These are phyloP conservation scores for Coryphaenoides rupestris DNA, from an alignment of 2,113 vertebrate genomes.

Conservation along the genomic window DNA sequence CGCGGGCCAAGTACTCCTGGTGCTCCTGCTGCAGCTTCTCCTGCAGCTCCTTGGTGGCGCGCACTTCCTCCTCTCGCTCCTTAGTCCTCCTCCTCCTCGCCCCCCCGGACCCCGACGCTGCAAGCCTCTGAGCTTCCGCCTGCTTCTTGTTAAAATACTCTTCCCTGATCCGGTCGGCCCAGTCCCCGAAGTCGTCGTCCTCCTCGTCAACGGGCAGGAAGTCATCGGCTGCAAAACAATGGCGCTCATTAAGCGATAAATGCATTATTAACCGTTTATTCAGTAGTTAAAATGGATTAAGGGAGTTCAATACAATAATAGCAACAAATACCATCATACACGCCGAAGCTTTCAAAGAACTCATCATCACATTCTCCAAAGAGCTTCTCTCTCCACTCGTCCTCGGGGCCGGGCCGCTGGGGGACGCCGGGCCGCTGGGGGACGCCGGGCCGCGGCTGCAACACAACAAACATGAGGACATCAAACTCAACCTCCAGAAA, in stretches of 20 bases:
- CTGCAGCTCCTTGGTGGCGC: slow-evolving; percentile 45
- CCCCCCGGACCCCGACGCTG: slow-evolving; percentile 11
- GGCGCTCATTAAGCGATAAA: background rate
- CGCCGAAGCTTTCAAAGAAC: slow-evolving; percentile 75
- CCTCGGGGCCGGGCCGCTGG: slow-evolving; percentile 65
- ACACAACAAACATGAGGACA: background rate
- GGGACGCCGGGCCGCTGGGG: background rate
- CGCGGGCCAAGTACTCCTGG: slow-evolving; percentile 68
- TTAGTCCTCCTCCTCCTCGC: slow-evolving; percentile 40
- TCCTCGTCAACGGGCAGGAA: slow-evolving; percentile 66
- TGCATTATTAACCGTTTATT: too few relatives aligned
- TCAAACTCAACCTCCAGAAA: background rate
- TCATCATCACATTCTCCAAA: slow-evolving; percentile 82
- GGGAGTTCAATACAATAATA: background rate
- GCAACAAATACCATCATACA: slow-evolving; percentile 73
- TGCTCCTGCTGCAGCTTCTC: slow-evolving; percentile 65
- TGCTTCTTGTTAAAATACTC: slow-evolving; percentile 75
- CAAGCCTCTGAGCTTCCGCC: slow-evolving; percentile 43
- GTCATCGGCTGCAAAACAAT: slow-evolving; percentile 63
- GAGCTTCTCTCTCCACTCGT: slow-evolving; percentile 77
- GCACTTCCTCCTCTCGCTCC: slow-evolving; percentile 41
- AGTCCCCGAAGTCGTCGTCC: slow-evolving; percentile 77
- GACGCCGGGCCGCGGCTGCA: slow-evolving; percentile 23
- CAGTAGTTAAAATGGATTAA: too few relatives aligned
- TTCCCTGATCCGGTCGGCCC: slow-evolving; percentile 78